phyloP scores from a whole-genome alignment of 2,797 vertebrate genomes.

The Chrosomus eos region DNA sequence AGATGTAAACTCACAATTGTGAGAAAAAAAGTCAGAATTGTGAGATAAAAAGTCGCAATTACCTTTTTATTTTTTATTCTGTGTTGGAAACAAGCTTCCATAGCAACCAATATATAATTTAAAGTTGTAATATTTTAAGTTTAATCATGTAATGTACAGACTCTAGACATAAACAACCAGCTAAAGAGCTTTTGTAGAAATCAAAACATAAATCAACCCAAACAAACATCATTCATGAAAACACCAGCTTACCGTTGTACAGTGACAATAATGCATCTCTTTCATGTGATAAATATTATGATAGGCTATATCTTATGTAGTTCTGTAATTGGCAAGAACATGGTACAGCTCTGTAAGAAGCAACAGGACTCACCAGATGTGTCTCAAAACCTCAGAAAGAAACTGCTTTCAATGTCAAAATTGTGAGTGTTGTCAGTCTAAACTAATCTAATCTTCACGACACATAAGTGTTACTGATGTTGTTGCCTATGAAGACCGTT shows the following conservation, averaged over 20 bases:
- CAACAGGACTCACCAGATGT: conserved; percentile 38
- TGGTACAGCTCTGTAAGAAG: conserved; percentile 36
- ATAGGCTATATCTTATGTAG: conserved; percentile 28
- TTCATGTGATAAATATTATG: conserved; percentile 57
- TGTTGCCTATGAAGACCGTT: background rate
- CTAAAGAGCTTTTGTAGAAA: conserved; percentile 28
- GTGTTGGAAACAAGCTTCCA: no score
- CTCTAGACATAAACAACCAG: background rate
- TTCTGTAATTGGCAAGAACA: conserved; percentile 19
- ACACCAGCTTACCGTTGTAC: conserved; percentile 29
- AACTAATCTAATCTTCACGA: background rate
- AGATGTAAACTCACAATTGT: no score
- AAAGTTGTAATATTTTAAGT: background rate
- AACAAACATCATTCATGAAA: conserved; percentile 20
- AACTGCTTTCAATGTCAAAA: background rate
- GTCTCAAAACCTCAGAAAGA: conserved; percentile 9
- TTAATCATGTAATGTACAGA: background rate
- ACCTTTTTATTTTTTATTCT: no score
- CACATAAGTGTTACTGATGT: background rate
- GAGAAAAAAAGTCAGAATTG: no score
- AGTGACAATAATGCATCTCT: conserved; percentile 34
- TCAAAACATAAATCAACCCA: background rate
- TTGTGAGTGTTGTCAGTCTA: background rate
- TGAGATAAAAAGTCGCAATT: no score
- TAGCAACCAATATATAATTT: background rate